These are phyloP conservation scores for Aporrectodea caliginosa DNA, from an alignment of 1,140 invertebrate genomes.

Conservation along the genomic window DNA sequence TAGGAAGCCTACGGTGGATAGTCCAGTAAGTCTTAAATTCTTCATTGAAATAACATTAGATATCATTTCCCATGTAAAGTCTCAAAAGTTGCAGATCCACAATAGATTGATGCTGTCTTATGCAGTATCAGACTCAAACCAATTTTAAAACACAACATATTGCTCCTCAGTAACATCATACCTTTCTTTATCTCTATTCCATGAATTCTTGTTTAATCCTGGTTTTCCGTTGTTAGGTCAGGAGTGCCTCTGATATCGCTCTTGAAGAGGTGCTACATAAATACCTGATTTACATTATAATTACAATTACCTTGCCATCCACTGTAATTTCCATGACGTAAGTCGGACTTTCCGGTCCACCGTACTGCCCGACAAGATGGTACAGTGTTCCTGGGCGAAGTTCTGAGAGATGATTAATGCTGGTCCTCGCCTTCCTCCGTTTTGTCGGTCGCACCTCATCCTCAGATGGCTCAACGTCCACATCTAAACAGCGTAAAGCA, in stretches of 20 bases:
- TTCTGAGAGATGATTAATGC: not conserved
- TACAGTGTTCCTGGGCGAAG: not conserved
- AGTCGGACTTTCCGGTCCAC: not conserved
- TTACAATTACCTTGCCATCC: not conserved
- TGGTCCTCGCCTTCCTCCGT: not conserved
- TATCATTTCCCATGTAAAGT: too few species aligned
- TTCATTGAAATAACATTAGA: too few species aligned
- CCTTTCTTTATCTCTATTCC: not conserved
- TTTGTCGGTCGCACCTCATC: not conserved
- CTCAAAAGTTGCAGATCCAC: too few species aligned
- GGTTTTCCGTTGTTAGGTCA: too few species aligned
- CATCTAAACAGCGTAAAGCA: too few species aligned
- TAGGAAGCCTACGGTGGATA: too few species aligned
- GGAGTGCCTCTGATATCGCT: too few species aligned
- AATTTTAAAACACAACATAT: not conserved
- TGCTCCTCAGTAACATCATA: too few species aligned
- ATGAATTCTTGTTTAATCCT: not conserved
- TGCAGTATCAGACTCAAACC: not conserved
- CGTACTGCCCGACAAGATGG: not conserved
- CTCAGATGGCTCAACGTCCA: not conserved
- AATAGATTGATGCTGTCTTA: too few species aligned
- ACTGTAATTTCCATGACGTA: not conserved
- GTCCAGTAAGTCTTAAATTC: too few species aligned
- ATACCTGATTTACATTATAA: too few species aligned
- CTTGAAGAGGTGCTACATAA: too few species aligned